Percentiles rank a stretch among this genome's conserved stretches.
Evolutionary conservation across 2,888 invertebrate genomes (phyloP).

Genomic region (Microctonus aethiopoides): DNA sequence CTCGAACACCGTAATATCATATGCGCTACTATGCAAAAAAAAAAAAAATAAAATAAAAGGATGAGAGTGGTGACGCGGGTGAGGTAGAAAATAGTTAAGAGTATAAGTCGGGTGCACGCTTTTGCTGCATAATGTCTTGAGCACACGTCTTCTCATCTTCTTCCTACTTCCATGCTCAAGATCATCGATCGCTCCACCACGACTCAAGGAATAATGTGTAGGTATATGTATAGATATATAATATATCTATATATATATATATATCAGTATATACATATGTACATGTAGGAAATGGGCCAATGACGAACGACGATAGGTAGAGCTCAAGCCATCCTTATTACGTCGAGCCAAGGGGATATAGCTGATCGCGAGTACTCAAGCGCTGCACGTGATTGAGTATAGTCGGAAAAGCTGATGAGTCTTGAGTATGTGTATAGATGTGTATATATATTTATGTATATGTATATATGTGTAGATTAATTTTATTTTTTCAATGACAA

Average conservation of each 20-base stretch:
- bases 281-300: conserved; percentile 3
- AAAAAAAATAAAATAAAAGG: too few species aligned
- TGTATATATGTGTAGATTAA: neutral
- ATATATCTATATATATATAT: too few species aligned
- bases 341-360: conserved; percentile 2
- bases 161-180: neutral
- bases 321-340: neutral
- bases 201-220: neutral
- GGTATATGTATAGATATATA: neutral
- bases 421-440: neutral
- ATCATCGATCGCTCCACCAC: neutral
- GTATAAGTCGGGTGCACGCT: neutral
- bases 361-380: conserved; percentile 13
- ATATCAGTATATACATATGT: too few species aligned
- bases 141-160: neutral
- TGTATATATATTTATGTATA: neutral
- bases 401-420: neutral
- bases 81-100: neutral
- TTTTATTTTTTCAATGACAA: neutral
- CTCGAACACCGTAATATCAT: neutral
- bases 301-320: conserved; percentile 1
- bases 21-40: neutral
- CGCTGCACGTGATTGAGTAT: conserved; percentile 21
- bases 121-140: neutral
- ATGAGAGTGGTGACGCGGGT: too few species aligned